Base-by-base conservation (phyloP, 2,113 vertebrate species). In the Ophiodon elongatus region DNA sequence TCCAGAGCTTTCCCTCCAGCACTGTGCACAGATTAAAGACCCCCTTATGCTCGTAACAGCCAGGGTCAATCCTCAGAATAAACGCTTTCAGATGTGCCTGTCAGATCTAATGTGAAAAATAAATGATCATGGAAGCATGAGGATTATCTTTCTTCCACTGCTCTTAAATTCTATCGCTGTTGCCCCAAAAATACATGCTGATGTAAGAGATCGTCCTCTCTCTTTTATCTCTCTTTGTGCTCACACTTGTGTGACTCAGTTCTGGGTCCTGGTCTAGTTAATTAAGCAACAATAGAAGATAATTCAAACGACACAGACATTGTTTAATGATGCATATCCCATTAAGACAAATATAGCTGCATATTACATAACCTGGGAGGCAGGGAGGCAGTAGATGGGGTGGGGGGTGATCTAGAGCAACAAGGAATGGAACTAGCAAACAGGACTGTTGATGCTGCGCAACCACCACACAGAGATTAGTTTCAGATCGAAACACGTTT, bases 321-420 rank as follows among this genome's bases (percentile, higher is more conserved):
- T 91, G 90, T 89, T 94, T 87, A 92, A 93, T 93, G 78, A 75
- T 54, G 88, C 83, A 80, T 73, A 75, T 89, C 86, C 83, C 88
- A 88, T 86, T 81, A 85, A 83, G 79, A 89, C 88, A 90, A 93
- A 94, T 92, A 92, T 91, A 89, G 85, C 83, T 69, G 66, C 73
- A 25, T 76, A 90, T 93, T 92, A 89, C 87, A 93, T 93, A 89
- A 95, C 90, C 87, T 90, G 63, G 59, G 75, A 90, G 86, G 71
- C 65, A 79, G 67, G 52, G 33, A 68, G 59, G 78, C 80, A 89
- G 90, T 64, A 76, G 59, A 85, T 79, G 76, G 70, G 10, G 60
- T 3, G 21, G 37, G 39, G 60, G 43, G 83, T 47, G 73, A 78
- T 85, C 81, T 72, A 76, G 71, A 76, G 83, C 63, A 79, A 80